Evolutionary conservation across 2,888 invertebrate species (phyloP), one percentile per base, ranked within the genome.

Genomic region (Caenorhabditis plicata): DNA sequence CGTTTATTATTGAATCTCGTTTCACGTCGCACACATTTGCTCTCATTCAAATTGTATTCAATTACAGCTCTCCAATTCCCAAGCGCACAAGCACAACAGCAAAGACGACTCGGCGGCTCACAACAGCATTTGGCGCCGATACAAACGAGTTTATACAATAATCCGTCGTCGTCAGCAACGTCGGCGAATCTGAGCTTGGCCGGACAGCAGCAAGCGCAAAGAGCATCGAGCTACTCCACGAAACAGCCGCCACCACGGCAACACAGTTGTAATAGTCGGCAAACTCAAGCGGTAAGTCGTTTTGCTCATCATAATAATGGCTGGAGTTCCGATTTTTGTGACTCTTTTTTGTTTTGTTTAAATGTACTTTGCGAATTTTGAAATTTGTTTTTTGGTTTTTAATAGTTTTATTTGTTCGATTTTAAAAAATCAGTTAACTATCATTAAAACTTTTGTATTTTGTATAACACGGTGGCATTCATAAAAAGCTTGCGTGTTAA

Each of bases 81-180:
- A 20, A 60, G 60, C 38, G 60, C 48, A 42, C 60, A 54, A 54
- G 50, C 60, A 39, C 60, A 60, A 40, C 60, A 54, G 25, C 60
- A 60, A 35, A 35, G 60, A 23, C 53, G 60, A 38, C 52, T 60
- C 32, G 60, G 54, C 17, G 54, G 60, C 32, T 60, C 60, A 11
- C 60, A 60, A n/a, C 60, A 60, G 35, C 60, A 60, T 23, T 47
- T 60, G 35, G 53, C 49, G 31, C 50, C 46, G 13, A 41, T 51
- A 11, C n/a, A n/a, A n/a, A n/a, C n/a, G n/a, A n/a, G n/a, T n/a
- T n/a, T n/a, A n/a, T n/a, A n/a, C n/a, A n/a, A n/a, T n/a, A n/a
- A n/a, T n/a, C 47, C 54, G 1, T 51, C 55, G 1, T 55, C 54
- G 9, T 55, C 54, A 26, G 44, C 45, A 11, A 44, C 44, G 22